Base-by-base conservation (phyloP, 92 coral and sea anemone genomes). In the Zoanthus sansibaricus region DNA sequence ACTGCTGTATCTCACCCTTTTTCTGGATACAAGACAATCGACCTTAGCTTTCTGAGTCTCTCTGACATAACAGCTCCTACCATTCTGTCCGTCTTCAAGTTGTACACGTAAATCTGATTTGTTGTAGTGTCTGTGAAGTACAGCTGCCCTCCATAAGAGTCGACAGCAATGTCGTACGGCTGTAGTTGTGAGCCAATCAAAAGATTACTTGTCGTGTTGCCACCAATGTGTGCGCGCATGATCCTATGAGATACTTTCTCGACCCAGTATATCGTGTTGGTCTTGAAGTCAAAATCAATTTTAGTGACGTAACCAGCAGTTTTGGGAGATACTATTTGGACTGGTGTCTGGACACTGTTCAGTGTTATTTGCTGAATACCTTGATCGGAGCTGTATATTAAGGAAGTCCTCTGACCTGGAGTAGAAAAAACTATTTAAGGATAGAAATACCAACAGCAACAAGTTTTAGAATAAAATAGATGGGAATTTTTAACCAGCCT, bases 131-230 rank as follows among this genome's bases (percentile, higher is more conserved):
- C 85, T 12, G 85, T 80, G 30, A 80, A 80, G 37, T 64, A 80
- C 37, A 80, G 10, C 20, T 80, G 85, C 4, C 85, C 74, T 21
- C 85, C 85, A 55, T 80, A 80, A 37, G 85, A 74, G 21, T 80
- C 85, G 42, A 80, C 9, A 0, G 85, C 85, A n/a, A 80, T 80
- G 46, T 80, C 85, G 59, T 18, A 80, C 14, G 85, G 85, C 37
- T 44, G 73, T 32, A 80, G 14, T 2, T 66, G 42, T 21, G 59
- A 9, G 47, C 15, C 44, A 31, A 80, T 80, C 5, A 8, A 25
- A 16, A 49, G 75, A 14, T 9, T 12, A 5, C 58, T n/a, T 4
- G 85, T 70, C 11, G 15, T 30, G 45, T 45, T 66, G 0, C 85
- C 75, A 49, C 66, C 66, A 16, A 32, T 7, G 75, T 80, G 18